Evolutionary conservation across 1,140 invertebrate species (phyloP).

Genomic region (Daktulosphaira vitifoliae): DNA sequence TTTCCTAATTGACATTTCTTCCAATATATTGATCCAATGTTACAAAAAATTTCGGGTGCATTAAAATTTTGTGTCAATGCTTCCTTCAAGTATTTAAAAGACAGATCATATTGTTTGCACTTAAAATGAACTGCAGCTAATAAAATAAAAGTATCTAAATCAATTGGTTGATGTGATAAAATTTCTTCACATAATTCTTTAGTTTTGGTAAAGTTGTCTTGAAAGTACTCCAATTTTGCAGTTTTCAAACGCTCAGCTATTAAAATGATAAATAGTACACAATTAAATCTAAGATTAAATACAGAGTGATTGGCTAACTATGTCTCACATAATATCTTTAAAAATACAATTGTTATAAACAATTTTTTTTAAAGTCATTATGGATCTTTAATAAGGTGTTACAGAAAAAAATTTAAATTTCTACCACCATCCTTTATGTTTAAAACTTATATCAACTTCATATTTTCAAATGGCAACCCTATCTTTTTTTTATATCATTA

Average conservation of each 20-base stretch:
- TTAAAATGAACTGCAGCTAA: not conserved
- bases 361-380: no score
- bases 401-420: no score
- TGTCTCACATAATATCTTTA: no score
- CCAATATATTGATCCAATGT: not conserved
- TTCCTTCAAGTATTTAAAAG: not conserved
- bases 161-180: not conserved
- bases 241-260: not conserved
- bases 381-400: no score
- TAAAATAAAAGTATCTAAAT: not conserved
- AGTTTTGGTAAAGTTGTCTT: not conserved
- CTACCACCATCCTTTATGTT: no score
- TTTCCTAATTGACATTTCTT: not conserved
- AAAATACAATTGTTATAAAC: no score
- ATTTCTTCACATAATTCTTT: not conserved
- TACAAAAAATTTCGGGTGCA: not conserved
- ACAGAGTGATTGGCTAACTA: no score
- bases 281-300: no score
- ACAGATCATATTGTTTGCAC: not conserved
- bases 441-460: no score
- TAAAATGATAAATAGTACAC: not conserved
- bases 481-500: no score
- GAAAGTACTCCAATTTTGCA: not conserved
- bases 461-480: no score
- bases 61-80: not conserved